Evolutionary conservation across 1,140 invertebrate genomes (phyloP), one percentile per base, ranked within the genome.

Genomic region (Polypedilum vanderplanki): DNA sequence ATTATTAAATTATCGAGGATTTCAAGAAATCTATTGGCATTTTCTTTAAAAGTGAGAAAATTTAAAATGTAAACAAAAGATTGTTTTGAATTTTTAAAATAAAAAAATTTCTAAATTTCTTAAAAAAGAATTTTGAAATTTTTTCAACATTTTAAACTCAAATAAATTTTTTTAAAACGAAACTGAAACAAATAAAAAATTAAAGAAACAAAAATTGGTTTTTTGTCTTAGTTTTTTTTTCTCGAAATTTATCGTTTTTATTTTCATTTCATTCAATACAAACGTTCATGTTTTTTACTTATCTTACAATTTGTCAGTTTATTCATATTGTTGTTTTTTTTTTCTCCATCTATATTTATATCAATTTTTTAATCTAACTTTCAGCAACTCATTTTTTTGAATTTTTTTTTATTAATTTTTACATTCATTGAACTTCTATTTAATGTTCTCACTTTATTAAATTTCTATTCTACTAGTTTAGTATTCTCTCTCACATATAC

Each of bases 251-350:
- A 17, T n/a, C n/a, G n/a, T n/a, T 65, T 65, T 65, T 65, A 15
- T 64, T 15, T 73, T 73, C 33, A 33, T 73, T 73, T 73, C 33
- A 40, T 73, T 73, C 7, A 22, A 20, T 33, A 73, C 70, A 33
- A 33, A 73, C 20, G 33, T 73, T 73, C 20, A 33, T 22, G 18
- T 33, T 18, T 73, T 73, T 73, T 73, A 33, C 33, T 73, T 22
- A 33, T 73, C 70, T 73, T 22, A 73, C 70, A 33, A 73, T 73
- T 73, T 40, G 70, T 22, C 33, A 40, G 70, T 22, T 22, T 73
- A 22, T 73, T 33, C 24, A 33, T 33, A 33, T 33, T 33, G 24
- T 33, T 3, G 24, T 33, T 3, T 33, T 33, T 33, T 3, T 33
- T 33, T 33, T 33, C 24, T 33, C 24, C 24, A 33, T 33, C 24